Evolutionary conservation across 2,797 vertebrate species (phyloP).

Genomic region (Hydrocynus forskahlii): DNA sequence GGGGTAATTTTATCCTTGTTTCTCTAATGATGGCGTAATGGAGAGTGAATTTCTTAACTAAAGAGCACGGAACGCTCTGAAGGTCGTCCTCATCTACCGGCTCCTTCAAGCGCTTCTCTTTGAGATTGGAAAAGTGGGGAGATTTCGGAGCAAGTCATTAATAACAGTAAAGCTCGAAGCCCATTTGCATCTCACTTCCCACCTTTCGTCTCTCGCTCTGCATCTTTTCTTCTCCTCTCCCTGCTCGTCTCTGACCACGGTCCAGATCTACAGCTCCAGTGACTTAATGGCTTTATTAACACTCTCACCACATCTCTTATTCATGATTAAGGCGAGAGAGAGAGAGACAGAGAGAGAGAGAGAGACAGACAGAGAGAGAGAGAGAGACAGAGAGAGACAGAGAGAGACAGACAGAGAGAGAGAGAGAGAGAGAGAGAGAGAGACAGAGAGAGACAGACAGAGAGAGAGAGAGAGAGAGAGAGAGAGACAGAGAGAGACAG

Average conservation of each 20-base stretch:
- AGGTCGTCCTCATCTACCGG: conserved; percentile 99
- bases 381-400: conserved; percentile 63
- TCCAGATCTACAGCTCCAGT: conserved; percentile 97
- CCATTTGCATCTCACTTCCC: conserved; percentile 99
- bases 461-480: conserved; percentile 38
- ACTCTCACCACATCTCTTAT: conserved; percentile 91
- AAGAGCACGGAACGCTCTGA: conserved; percentile 99
- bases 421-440: conserved; percentile 62
- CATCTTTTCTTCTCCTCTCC: conserved; percentile 85
- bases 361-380: conserved; percentile 30
- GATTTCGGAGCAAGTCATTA: conserved; percentile 99
- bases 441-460: conserved; percentile 64
- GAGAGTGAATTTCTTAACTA: conserved; percentile 99
- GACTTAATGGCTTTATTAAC: conserved; percentile 99
- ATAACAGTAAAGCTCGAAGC: conserved; percentile 99
- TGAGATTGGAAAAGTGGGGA: conserved; percentile 99
- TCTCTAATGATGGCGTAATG: conserved; percentile 99
- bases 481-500: conserved; percentile 68
- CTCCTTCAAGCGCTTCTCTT: conserved; percentile 99
- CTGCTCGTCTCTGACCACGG: conserved; percentile 78
- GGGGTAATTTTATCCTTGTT: conserved; percentile 99
- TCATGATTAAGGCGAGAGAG: conserved; percentile 86
- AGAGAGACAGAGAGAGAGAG: conserved; percentile 66
- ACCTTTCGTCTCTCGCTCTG: conserved; percentile 99
- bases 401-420: conserved; percentile 66